Percentiles rank a stretch among this genome's conserved stretches.
These are phyloP conservation scores for Aplidium turbinatum DNA, from an alignment of 23 tunicate genomes.

Conservation along the genomic window DNA sequence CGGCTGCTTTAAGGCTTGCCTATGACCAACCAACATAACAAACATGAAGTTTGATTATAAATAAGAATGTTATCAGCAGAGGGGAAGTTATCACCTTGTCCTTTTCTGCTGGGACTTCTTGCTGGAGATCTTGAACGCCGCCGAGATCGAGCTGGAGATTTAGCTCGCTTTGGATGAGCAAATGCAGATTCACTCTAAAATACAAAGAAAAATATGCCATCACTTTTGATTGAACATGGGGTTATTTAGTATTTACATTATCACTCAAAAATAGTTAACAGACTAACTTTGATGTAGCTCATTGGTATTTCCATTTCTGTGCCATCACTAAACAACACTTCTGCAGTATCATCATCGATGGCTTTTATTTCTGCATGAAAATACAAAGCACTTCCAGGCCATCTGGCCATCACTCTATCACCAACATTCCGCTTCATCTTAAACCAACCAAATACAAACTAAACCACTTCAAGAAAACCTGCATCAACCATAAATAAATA, in stretches of 20 bases:
- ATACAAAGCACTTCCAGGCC: slow-evolving; percentile 89
- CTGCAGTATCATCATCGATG: slow-evolving; percentile 49
- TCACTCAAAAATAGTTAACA: neutral
- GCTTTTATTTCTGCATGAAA: slow-evolving; percentile 51
- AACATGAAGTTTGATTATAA: neutral
- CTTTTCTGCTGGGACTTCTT: slow-evolving; percentile 19
- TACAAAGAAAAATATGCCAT: neutral
- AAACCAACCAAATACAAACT: too few relatives aligned
- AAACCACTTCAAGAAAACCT: too few relatives aligned
- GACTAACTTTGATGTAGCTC: slow-evolving; percentile 30
- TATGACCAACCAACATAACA: too few relatives aligned
- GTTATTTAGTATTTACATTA: neutral
- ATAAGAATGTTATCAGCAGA: neutral
- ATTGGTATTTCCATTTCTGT: slow-evolving; percentile 60
- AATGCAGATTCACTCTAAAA: slow-evolving; percentile 34
- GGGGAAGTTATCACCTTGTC: neutral
- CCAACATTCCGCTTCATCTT: slow-evolving; percentile 56
- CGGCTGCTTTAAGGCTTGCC: too few relatives aligned
- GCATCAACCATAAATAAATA: too few relatives aligned
- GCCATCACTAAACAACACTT: slow-evolving; percentile 69
- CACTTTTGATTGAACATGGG: neutral
- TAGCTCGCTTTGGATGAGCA: slow-evolving; percentile 26
- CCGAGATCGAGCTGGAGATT: slow-evolving; percentile 58
- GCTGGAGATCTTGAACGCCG: slow-evolving; percentile 76
- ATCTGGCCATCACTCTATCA: slow-evolving; percentile 85